These are phyloP conservation scores for Eubasilissa regina DNA, from an alignment of 1,140 invertebrate species.

Conservation along the genomic window DNA sequence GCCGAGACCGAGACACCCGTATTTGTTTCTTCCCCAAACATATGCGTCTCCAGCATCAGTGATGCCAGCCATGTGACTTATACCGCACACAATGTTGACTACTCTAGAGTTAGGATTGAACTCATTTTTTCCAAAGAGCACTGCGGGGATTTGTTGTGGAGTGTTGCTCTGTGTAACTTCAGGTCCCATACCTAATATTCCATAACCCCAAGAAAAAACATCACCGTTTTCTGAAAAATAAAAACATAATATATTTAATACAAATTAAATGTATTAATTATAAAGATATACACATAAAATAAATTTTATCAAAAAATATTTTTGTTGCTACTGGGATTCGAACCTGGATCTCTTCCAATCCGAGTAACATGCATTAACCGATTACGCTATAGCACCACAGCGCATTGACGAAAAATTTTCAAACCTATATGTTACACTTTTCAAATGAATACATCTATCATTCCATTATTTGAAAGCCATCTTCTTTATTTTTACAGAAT, in stretches of 20 bases:
- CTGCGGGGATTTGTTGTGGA: slow-evolving; percentile 83
- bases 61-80: slow-evolving; percentile 86
- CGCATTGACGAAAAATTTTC: no score
- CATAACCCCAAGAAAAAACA: slow-evolving; percentile 95
- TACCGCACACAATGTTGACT: slow-evolving; percentile 79
- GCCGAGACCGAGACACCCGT: slow-evolving; percentile 88
- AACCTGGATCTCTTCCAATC: no score
- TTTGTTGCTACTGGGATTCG: no score
- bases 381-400: no score
- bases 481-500: no score
- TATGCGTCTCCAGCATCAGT: slow-evolving; percentile 87
- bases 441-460: no score
- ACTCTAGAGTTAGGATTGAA: slow-evolving; percentile 82
- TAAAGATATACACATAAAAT: no score
- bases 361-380: no score
- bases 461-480: no score
- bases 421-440: no score
- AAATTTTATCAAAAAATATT: no score
- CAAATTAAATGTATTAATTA: no score
- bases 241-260: slow-evolving; percentile 39
- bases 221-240: slow-evolving; percentile 80
- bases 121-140: slow-evolving; percentile 89
- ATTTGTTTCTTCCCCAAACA: slow-evolving; percentile 91
- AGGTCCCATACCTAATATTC: slow-evolving; percentile 91
- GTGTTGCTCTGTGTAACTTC: slow-evolving; percentile 76